Percentiles rank a stretch among this genome's conserved stretches.
Evolutionary conservation across 1,140 invertebrate genomes (phyloP).

Genomic region (Dufourea novaeangliae): DNA sequence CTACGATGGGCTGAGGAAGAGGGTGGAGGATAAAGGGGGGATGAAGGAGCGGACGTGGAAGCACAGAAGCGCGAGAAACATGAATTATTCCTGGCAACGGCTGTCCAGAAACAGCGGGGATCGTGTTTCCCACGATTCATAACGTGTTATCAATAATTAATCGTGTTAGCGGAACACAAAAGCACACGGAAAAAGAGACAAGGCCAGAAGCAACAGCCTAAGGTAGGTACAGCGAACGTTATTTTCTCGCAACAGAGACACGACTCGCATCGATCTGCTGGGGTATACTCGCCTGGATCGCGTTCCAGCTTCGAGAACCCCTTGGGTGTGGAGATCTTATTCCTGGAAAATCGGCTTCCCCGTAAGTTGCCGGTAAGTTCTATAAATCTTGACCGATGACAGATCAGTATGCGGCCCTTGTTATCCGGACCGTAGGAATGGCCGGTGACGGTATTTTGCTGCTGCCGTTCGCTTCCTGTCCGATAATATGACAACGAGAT

Average conservation of each 20-base stretch:
- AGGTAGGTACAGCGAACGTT: not conserved
- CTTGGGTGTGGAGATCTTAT: conserved; percentile 18
- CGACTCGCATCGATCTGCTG: conserved; percentile 39
- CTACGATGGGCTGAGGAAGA: not conserved
- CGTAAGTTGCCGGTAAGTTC: conserved; percentile 24
- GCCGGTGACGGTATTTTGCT: not conserved
- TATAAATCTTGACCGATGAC: conserved; percentile 58
- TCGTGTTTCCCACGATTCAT: conserved; percentile 67
- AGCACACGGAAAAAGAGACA: conserved; percentile 17
- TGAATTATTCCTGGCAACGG: conserved; percentile 68
- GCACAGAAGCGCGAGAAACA: conserved; percentile 56
- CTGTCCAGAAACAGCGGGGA: conserved; percentile 60
- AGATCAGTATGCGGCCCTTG: conserved; percentile 47
- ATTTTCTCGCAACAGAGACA: conserved; percentile 46
- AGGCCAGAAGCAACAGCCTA: conserved; percentile 5
- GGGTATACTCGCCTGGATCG: conserved; percentile 9
- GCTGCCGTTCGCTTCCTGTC: not conserved
- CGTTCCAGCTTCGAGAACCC: not conserved
- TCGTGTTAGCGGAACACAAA: conserved; percentile 55
- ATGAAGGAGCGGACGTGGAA: conserved; percentile 22
- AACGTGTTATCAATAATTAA: conserved; percentile 71
- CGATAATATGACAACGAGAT: not conserved
- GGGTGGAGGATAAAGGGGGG: conserved; percentile 9
- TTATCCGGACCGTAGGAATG: conserved; percentile 22
- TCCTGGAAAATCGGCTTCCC: conserved; percentile 53